These are phyloP conservation scores for Euwallacea similis DNA, from an alignment of 1,140 invertebrate genomes.

Conservation along the genomic window DNA sequence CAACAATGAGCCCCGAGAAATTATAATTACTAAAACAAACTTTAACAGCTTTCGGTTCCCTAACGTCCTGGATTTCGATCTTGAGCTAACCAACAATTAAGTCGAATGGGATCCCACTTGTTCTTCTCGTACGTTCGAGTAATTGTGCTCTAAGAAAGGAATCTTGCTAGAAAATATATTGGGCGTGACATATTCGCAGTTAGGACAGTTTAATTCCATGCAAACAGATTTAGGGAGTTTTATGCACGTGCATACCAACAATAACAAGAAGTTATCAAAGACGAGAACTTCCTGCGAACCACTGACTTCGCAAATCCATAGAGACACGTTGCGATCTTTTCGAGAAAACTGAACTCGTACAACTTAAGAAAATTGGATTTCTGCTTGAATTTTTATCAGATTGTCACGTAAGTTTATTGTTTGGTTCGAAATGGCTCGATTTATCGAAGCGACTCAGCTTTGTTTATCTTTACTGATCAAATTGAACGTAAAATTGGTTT, in stretches of 20 bases:
- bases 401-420: conserved; percentile 26
- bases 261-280: not conserved
- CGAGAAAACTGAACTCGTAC: conserved; percentile 24
- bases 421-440: conserved; percentile 5
- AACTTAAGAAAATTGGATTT: conserved; percentile 26
- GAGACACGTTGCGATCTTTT: conserved; percentile 17
- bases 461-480: not conserved
- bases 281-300: conserved; percentile 4
- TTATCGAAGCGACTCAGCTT: not conserved
- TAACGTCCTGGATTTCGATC: conserved; percentile 23
- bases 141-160: too few relatives aligned
- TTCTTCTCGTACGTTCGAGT: conserved; percentile 4
- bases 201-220: too few relatives aligned
- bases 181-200: too few relatives aligned
- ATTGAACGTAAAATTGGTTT: conserved; percentile 1
- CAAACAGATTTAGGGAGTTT: too few relatives aligned
- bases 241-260: too few relatives aligned
- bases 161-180: too few relatives aligned
- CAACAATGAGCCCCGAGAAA: conserved; percentile 18
- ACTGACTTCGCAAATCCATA: conserved; percentile 15
- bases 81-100: conserved; percentile 27
- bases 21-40: conserved; percentile 31
- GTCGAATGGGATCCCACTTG: conserved; percentile 18
- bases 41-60: conserved; percentile 22
- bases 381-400: conserved; percentile 26